Conservation (phyloP, 2,888 invertebrate species). For the Parnassius apollo region DNA sequence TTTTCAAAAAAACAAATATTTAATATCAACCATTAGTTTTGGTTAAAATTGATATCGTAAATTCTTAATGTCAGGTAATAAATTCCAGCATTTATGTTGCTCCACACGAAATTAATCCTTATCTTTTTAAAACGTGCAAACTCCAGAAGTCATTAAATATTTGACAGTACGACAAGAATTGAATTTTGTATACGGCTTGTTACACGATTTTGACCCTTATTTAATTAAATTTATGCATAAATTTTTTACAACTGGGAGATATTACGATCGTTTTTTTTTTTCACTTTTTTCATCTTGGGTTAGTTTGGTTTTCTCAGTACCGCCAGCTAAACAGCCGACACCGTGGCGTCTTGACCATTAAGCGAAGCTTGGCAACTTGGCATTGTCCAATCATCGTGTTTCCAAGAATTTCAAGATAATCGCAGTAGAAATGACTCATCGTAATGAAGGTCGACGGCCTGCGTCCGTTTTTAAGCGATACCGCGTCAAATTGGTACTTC, state of each 20-base stretch:
- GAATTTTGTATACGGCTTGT: neutral
- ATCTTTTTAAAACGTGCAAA: neutral
- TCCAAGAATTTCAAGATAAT: slow-evolving; percentile 42
- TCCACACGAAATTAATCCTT: no score
- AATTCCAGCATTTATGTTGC: no score
- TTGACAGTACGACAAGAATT: neutral
- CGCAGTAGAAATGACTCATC: slow-evolving; percentile 44
- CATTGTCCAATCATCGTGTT: slow-evolving; percentile 30
- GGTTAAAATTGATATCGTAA: no score
- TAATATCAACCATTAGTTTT: no score
- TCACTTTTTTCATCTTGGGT: slow-evolving; percentile 7
- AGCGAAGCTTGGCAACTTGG: slow-evolving; percentile 8
- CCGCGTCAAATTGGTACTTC: slow-evolving; percentile 42
- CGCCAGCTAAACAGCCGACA: neutral
- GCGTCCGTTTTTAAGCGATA: slow-evolving; percentile 38
- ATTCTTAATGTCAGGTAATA: no score
- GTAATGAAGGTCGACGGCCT: slow-evolving; percentile 46
- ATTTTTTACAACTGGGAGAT: neutral
- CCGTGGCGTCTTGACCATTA: slow-evolving; percentile 11
- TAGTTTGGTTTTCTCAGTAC: slow-evolving; percentile 8
- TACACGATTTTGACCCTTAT: no score
- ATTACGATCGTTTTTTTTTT: slow-evolving; percentile 10
- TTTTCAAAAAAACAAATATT: no score
- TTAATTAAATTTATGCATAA: neutral
- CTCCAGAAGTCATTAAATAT: neutral